phyloP scores from a whole-genome alignment of 2,797 vertebrate genomes.

The Myripristis jacobus region DNA sequence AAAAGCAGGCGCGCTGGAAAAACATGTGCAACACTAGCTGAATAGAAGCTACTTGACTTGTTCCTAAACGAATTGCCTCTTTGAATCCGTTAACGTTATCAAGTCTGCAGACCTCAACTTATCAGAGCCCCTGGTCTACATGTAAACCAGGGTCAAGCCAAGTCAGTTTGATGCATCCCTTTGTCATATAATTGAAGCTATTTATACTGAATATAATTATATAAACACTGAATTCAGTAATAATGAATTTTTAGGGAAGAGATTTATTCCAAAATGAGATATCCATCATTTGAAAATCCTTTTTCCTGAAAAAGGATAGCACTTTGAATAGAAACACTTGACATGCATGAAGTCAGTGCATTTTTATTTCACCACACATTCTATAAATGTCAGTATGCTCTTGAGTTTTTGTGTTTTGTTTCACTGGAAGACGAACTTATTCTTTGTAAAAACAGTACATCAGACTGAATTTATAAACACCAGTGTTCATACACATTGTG shows the following conservation, averaged over 20 bases:
- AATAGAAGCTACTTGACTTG: no score
- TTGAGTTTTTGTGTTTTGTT: no score
- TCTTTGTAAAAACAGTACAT: neutral
- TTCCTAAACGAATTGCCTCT: no score
- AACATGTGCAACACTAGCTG: no score
- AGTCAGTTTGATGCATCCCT: neutral
- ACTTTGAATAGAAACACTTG: no score
- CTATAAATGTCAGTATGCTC: slow-evolving; percentile 9
- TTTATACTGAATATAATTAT: neutral
- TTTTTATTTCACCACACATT: neutral
- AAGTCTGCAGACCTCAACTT: no score
- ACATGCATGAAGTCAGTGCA: no score
- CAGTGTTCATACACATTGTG: no score
- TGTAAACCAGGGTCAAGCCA: neutral
- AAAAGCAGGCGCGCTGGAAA: no score
- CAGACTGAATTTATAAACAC: slow-evolving; percentile 3
- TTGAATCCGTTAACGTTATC: no score
- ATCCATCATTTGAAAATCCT: neutral
- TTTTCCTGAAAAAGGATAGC: neutral
- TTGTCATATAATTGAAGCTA: slow-evolving; percentile 6
- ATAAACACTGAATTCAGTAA: neutral
- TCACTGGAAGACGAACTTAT: neutral
- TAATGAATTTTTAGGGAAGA: no score
- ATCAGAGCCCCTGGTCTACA: neutral
- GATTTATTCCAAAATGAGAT: neutral